phyloP scores from a whole-genome alignment of 2,797 vertebrate genomes.

The Liasis olivaceus region DNA sequence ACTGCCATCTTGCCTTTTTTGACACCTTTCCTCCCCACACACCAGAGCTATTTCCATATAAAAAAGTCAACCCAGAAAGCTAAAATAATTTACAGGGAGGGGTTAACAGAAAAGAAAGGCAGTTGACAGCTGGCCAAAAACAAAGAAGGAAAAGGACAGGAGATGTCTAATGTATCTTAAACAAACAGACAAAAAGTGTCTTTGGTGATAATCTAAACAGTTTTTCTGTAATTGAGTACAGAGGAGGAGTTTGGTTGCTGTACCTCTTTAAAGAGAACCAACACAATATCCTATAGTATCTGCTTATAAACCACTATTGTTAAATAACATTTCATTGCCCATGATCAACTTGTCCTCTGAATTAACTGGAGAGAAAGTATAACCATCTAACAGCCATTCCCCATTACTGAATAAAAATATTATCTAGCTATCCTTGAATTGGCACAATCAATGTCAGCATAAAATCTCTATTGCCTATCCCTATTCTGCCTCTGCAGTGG shows the following conservation, averaged over 20 bases:
- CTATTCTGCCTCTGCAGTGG: not conserved
- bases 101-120: not conserved
- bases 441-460: not conserved
- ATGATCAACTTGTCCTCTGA: not conserved
- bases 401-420: not conserved
- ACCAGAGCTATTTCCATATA: not conserved
- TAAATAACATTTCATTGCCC: not conserved
- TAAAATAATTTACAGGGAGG: not conserved
- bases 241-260: not conserved
- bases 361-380: not conserved
- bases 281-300: not conserved
- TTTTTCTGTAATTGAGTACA: not conserved
- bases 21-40: not conserved
- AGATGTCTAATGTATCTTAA: not conserved
- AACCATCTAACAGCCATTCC: not conserved
- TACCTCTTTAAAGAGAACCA: not conserved
- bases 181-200: not conserved
- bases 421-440: not conserved
- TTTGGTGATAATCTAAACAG: not conserved
- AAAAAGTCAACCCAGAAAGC: not conserved
- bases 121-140: not conserved
- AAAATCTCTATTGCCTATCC: not conserved
- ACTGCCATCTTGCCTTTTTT: not conserved
- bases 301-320: not conserved
- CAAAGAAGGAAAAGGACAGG: not conserved